Base-by-base conservation (phyloP, 37 sponge, comb jelly and placozoan genomes). In the Haliclona indistincta region DNA sequence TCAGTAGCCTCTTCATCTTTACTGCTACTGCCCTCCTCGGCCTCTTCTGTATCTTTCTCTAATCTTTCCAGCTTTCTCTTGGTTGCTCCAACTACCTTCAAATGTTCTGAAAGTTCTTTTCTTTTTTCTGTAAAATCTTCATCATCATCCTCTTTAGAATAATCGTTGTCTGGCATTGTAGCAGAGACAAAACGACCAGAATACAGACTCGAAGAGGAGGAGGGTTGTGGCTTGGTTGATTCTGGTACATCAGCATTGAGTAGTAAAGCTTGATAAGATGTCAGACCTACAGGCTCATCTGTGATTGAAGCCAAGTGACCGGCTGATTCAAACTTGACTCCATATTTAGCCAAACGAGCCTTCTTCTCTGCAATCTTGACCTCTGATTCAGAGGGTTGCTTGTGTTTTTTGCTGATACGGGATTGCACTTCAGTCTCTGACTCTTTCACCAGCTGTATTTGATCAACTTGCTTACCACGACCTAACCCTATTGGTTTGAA, bases 311-410 rank as follows among this genome's bases (percentile, higher is more conserved):
- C 42, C 36, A 86, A 52, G 10, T 70, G 71, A 1, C 86, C 86
- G 26, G 86, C 86, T 19, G 86, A 86, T 22, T 79, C 74, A 58
- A 86, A 86, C 53, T 79, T 86, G 33, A 79, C 74, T 5, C 80
- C 86, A 74, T 70, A 86, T 38, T 68, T 86, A 7, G 80, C 42
- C 22, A 79, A 29, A 29, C 55, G 64, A 0, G 61, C 64, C 45
- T 71, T 79, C 69, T 86, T 86, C 42, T 55, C 62, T 2, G 80
- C 63, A 44, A 72, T 64, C 49, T 56, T 71, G 10, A 4, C 63
- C 42, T 47, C 47, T 2, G 68, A 67, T 29, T 77, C 65, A 25
- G 38, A 52, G n/a, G n/a, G n/a, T n/a, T n/a, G n/a, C n/a, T n/a
- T n/a, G n/a, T n/a, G n/a, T n/a, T n/a, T n/a, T n/a, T n/a, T n/a